Percentiles rank a stretch among this genome's conserved stretches.
Conservation (phyloP, 2,113 vertebrate genomes). For the Naja naja region DNA sequence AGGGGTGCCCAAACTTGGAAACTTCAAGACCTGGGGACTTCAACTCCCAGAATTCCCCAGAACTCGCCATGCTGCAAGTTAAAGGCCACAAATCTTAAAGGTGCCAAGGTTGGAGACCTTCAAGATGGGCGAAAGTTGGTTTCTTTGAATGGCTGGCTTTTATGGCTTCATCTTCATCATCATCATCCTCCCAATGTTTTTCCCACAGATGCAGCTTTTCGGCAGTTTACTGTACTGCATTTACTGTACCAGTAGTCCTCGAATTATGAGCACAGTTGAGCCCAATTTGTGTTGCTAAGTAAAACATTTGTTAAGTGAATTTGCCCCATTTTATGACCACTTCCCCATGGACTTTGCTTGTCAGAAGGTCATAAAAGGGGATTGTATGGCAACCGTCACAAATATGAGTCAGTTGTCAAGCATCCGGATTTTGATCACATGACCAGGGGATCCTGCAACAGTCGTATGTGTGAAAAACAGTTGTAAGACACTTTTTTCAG, state of each 20-base stretch:
- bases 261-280: background rate
- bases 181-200: background rate
- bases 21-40: background rate
- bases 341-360: too few relatives aligned
- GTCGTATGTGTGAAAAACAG: too few relatives aligned
- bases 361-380: too few relatives aligned
- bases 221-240: background rate
- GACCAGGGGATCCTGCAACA: too few relatives aligned
- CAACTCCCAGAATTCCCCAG: background rate
- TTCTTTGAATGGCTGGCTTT: background rate
- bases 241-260: too few relatives aligned
- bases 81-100: background rate
- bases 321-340: background rate
- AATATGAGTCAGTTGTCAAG: too few relatives aligned
- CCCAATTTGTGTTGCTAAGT: background rate
- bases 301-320: background rate
- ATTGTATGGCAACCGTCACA: too few relatives aligned
- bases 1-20: too few relatives aligned
- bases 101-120: too few relatives aligned
- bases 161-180: fast-evolving
- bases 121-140: background rate
- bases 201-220: background rate
- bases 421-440: too few relatives aligned
- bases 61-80: too few relatives aligned
- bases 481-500: too few relatives aligned